A percentile compares a stretch with the other conserved stretches of the same genome.
These are phyloP conservation scores for Pseudomugil gertrudae DNA, from an alignment of 2,797 vertebrate species.

Conservation along the genomic window DNA sequence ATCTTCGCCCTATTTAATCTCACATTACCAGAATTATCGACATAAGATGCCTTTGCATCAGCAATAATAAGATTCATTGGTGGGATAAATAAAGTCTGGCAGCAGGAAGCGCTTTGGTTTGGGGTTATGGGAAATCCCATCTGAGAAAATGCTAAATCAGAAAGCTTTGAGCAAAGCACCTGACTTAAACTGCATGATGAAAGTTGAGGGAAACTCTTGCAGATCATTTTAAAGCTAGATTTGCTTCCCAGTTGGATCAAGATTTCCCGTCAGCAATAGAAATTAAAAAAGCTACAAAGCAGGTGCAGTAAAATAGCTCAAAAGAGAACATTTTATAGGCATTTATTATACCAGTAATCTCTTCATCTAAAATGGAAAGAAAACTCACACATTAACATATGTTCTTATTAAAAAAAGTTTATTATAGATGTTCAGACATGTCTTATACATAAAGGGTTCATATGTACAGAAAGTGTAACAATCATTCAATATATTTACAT, in stretches of 20 bases:
- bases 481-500: conserved; percentile 72
- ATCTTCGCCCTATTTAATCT: neutral
- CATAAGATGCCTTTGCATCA: neutral
- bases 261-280: neutral
- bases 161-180: neutral
- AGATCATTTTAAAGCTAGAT: neutral
- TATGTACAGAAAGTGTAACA: conserved; percentile 69
- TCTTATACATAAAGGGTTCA: conserved; percentile 65
- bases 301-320: neutral
- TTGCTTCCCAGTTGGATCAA: neutral
- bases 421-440: conserved; percentile 67
- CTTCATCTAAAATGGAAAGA: neutral
- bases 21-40: neutral
- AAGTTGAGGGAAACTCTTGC: conserved; percentile 1
- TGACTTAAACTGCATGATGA: neutral
- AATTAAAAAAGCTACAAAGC: neutral
- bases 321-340: no score
- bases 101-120: neutral
- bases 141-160: neutral
- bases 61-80: neutral
- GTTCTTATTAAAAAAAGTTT: conserved; percentile 70
- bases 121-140: conserved; percentile 32
- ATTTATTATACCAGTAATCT: no score
- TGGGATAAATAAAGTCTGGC: neutral
- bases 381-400: neutral